Percentiles rank a stretch among this genome's conserved stretches.
These are phyloP conservation scores for Oryctes rhinoceros DNA, from an alignment of 1,140 invertebrate species.

Conservation along the genomic window DNA sequence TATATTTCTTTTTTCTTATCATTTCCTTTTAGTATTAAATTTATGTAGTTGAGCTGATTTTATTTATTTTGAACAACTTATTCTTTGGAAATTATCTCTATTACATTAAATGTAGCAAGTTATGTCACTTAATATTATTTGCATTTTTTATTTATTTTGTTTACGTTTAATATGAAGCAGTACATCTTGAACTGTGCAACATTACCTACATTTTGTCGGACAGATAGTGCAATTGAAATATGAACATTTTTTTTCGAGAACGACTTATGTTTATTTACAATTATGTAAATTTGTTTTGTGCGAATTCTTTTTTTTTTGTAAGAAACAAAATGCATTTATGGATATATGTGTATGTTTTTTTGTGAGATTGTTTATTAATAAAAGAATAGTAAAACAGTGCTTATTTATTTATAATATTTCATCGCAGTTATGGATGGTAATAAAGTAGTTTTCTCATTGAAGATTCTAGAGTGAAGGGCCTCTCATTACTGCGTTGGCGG, in stretches of 20 bases:
- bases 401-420: too few species aligned
- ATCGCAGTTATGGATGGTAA: too few species aligned
- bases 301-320: neutral
- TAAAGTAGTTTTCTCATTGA: too few species aligned
- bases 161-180: neutral
- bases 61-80: neutral
- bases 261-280: neutral
- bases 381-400: neutral
- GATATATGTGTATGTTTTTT: constrained; percentile 23
- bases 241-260: neutral
- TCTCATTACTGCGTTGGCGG: too few species aligned
- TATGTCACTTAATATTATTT: too few species aligned
- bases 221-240: constrained; percentile 7
- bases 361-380: constrained; percentile 33
- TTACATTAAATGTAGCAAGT: neutral
- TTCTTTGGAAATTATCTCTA: neutral
- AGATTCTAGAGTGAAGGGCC: too few species aligned
- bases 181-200: neutral
- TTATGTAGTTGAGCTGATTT: neutral
- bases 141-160: neutral
- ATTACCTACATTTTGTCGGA: neutral
- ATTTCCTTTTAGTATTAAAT: neutral
- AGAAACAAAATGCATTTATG: constrained; percentile 20
- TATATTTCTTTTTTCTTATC: constrained; percentile 6
- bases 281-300: neutral